Base-by-base conservation (phyloP, 37 sponge, comb jelly and placozoan genomes). In the Agelas oroides region DNA sequence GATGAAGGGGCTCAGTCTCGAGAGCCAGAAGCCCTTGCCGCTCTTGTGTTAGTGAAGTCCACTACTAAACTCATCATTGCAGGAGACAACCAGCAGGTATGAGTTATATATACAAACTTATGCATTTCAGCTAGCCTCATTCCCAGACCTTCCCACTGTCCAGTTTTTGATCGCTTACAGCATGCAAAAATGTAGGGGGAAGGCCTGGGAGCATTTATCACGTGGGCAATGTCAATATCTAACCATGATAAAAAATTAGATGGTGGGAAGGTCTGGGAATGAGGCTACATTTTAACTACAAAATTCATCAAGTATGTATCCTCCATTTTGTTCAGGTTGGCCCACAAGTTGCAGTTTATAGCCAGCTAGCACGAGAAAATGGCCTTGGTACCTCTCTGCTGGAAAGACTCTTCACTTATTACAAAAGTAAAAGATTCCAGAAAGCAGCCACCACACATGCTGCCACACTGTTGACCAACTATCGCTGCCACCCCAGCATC, bases 391-490 rank as follows among this genome's bases (percentile, higher is more conserved):
- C 0, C 1, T 89, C 90, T 25, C 57, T 89, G 18, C 23, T 89
- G 30, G 84, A 83, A 53, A 33, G 90, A 46, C 65, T 86, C 2
- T 34, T 55, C 38, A 72, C 16, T 0, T 14, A 53, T 19, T 89
- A 89, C 73, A 65, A 83, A 14, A 53, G 6, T 65, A 65, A 83
- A 14, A 53, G 6, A 27, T 14, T 20, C n/a, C 12, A 21, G 19
- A 65, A 57, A 17, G 14, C 31, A 6, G 28, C 28, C 17, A 61
- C 6, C 1, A 40, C 18, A 24, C 78, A 84, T 59, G 59, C 73
- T 28, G 65, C 86, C 2, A 52, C 86, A 24, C 86, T 90, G 16
- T 71, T 90, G 35, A 90, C 81, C 70, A 90, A 90, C 82, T 85
- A 77, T 54, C 84, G 91, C 46, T 65, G 91, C 66, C 85, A 90